Conservation (phyloP, 2,113 vertebrate genomes). For the Podocnemis expansa region DNA sequence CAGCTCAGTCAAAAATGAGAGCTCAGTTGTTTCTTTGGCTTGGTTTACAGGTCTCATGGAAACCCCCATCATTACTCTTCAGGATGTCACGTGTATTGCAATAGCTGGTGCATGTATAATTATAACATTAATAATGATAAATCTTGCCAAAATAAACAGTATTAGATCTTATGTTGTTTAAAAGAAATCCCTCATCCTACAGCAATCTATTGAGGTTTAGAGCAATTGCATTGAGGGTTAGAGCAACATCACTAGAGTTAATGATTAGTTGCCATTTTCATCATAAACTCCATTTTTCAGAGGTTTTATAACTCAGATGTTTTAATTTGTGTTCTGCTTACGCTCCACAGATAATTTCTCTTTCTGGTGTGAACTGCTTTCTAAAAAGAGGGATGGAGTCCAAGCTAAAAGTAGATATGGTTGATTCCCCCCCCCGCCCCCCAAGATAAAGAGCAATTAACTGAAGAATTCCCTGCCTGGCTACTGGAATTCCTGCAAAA, state of each 20-base stretch:
- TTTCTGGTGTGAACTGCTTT: neutral
- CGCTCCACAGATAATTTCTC: neutral
- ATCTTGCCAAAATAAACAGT: neutral
- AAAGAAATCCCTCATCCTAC: neutral
- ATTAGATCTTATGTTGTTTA: neutral
- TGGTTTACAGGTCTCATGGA: neutral
- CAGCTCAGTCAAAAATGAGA: neutral
- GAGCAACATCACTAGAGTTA: neutral
- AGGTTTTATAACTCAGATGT: neutral
- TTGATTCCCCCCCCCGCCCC: too few species aligned
- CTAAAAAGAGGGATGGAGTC: neutral
- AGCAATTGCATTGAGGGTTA: neutral
- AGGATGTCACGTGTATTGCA: neutral
- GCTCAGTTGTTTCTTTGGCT: neutral
- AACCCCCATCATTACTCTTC: neutral
- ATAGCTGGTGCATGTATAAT: rapidly evolving
- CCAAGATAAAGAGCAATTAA: neutral
- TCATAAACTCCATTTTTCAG: neutral
- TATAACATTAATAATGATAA: neutral
- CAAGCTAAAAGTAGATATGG: neutral
- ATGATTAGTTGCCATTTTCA: neutral
- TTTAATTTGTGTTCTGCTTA: neutral
- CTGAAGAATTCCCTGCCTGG: neutral
- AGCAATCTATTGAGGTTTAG: neutral
- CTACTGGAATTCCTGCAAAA: neutral